These are phyloP conservation scores for Hydra vulgaris DNA, from an alignment of 30 jellyfish, hydroid and myxozoan genomes.

Conservation along the genomic window DNA sequence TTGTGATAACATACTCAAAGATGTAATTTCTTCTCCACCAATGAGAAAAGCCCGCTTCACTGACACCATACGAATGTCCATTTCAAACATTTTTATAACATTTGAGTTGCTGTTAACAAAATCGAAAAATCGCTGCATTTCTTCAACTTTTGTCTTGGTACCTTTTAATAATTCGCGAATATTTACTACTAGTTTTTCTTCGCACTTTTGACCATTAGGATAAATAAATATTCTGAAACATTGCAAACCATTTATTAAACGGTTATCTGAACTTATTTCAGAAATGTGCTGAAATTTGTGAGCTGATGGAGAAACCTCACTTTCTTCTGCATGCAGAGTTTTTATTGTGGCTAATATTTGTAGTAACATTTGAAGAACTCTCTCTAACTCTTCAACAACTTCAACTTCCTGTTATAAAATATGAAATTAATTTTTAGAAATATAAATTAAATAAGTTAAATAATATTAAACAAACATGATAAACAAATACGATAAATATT, in stretches of 20 bases:
- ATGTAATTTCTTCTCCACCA: slow-evolving; percentile 48
- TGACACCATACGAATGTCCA: slow-evolving; percentile 31
- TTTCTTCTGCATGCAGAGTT: slow-evolving; percentile 25
- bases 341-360: slow-evolving; percentile 23
- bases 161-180: slow-evolving; percentile 47
- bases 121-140: slow-evolving; percentile 39
- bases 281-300: slow-evolving; percentile 52
- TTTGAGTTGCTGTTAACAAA: slow-evolving; percentile 35
- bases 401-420: no score
- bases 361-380: slow-evolving; percentile 27
- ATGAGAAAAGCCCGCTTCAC: slow-evolving; percentile 49
- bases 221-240: slow-evolving; percentile 45
- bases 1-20: slow-evolving; percentile 14
- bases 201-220: slow-evolving; percentile 22
- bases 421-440: no score
- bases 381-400: slow-evolving; percentile 12
- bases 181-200: slow-evolving; percentile 37
- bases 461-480: no score
- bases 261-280: slow-evolving; percentile 45
- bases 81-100: slow-evolving; percentile 28
- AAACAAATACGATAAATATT: no score
- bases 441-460: background rate
- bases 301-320: slow-evolving; percentile 34
- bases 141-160: slow-evolving; percentile 29
- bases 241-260: slow-evolving; percentile 36